A percentile compares a stretch with the other conserved stretches of the same genome.
These are phyloP conservation scores for Spongilla lacustris DNA, from an alignment of 37 sponge, comb jelly and placozoan species.

Conservation along the genomic window DNA sequence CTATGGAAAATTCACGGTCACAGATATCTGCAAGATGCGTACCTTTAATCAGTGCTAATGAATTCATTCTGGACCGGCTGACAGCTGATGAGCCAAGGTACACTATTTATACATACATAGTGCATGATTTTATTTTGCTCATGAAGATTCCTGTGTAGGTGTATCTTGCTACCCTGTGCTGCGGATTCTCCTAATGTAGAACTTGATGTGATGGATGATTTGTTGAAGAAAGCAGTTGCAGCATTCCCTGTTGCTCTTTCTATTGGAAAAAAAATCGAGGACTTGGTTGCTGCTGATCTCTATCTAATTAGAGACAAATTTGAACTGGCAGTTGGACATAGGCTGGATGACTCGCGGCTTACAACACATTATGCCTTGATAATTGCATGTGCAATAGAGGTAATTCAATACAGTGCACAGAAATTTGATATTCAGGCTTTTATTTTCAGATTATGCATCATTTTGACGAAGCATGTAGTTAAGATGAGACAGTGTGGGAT, in stretches of 20 bases:
- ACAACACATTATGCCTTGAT: constrained; percentile 9
- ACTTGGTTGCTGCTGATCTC: neutral
- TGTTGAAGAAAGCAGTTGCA: constrained; percentile 7
- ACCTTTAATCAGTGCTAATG: neutral
- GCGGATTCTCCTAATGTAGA: neutral
- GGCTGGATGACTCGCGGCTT: neutral
- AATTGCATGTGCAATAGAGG: constrained; percentile 2
- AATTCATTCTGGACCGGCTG: neutral
- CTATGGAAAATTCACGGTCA: neutral
- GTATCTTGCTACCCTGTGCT: constrained; percentile 14
- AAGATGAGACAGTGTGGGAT: neutral
- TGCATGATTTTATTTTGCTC: neutral
- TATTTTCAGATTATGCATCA: neutral
- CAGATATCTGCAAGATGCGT: constrained; percentile 12
- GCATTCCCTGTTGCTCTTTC: constrained; percentile 2
- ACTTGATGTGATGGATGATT: neutral
- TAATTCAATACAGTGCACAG: neutral
- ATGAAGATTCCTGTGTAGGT: constrained; percentile 12
- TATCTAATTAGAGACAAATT: neutral
- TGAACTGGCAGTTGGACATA: neutral
- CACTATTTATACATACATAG: neutral
- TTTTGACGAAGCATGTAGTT: neutral
- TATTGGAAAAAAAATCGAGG: neutral
- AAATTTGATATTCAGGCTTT: neutral
- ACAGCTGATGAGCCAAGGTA: neutral